A percentile compares a stretch with the other conserved stretches of the same genome.
Evolutionary conservation across 2,113 vertebrate species (phyloP).

Genomic region (Opisthocomus hoazin): DNA sequence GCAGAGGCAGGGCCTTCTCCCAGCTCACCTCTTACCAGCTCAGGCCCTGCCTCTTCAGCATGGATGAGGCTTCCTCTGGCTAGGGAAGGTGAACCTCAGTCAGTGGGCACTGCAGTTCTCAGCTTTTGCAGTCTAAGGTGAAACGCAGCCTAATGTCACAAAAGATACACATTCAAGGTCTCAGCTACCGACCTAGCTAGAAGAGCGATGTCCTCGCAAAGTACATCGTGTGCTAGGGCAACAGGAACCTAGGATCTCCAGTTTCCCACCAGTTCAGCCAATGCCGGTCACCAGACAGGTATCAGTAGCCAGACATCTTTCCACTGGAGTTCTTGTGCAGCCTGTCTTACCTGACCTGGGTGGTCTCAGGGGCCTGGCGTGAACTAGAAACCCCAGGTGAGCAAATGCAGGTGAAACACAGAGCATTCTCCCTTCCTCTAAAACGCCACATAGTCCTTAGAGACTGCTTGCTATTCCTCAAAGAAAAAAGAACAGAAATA

Average conservation of each 20-base stretch:
- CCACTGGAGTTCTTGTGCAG: background rate
- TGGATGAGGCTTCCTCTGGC: background rate
- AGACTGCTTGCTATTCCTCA: background rate
- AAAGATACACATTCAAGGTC: background rate
- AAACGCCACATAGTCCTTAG: background rate
- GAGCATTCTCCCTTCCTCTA: background rate
- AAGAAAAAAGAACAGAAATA: background rate
- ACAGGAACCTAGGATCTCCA: fast-evolving
- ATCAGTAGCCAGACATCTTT: background rate
- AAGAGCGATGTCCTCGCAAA: background rate
- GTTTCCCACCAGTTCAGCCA: background rate
- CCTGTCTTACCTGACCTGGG: background rate
- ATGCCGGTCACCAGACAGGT: background rate
- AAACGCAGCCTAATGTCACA: background rate
- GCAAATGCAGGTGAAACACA: background rate
- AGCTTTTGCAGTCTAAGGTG: constrained; percentile 5
- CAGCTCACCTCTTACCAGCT: background rate
- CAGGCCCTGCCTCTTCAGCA: background rate
- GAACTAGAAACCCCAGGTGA: background rate
- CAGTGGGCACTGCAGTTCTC: background rate
- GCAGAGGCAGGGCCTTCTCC: background rate
- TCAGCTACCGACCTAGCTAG: background rate
- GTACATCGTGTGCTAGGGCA: background rate
- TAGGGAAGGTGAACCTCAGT: background rate
- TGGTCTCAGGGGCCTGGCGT: background rate